Evolutionary conservation across 2,888 invertebrate species (phyloP).

Genomic region (Drosophila suboccidentalis): DNA sequence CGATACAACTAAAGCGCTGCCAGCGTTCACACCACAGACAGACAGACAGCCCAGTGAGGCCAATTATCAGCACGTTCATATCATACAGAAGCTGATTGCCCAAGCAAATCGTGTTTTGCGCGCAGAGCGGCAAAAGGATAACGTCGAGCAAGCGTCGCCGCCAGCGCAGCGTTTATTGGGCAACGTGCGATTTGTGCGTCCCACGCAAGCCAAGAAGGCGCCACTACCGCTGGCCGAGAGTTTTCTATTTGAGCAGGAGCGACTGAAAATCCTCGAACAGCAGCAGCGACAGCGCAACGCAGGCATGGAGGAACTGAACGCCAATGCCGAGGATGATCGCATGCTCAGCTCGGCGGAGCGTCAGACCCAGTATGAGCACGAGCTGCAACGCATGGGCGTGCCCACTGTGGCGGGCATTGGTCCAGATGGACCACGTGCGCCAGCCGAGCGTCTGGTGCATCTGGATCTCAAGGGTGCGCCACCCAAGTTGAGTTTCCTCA

Average conservation of each 20-base stretch:
- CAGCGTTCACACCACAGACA: conserved; percentile 26
- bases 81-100: conserved; percentile 84
- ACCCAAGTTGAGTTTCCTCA: conserved; percentile 87
- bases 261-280: conserved; percentile 84
- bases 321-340: conserved; percentile 81
- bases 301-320: conserved; percentile 80
- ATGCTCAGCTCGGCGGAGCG: conserved; percentile 84
- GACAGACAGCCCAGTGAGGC: conserved; percentile 30
- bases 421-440: conserved; percentile 83
- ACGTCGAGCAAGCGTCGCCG: conserved; percentile 28
- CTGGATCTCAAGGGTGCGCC: conserved; percentile 93
- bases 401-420: conserved; percentile 84
- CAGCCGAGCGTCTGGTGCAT: conserved; percentile 88
- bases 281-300: conserved; percentile 85
- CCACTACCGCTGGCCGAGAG: conserved; percentile 81
- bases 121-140: conserved; percentile 75
- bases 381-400: conserved; percentile 85
- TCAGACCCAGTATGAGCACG: conserved; percentile 84
- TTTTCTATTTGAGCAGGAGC: conserved; percentile 85
- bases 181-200: conserved; percentile 80
- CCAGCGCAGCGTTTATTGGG: conserved; percentile 57
- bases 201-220: conserved; percentile 80
- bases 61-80: conserved; percentile 82
- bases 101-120: conserved; percentile 85
- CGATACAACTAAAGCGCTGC: conserved; percentile 63